phyloP scores from a whole-genome alignment of 2,888 invertebrate genomes.

The Acheta domesticus region DNA sequence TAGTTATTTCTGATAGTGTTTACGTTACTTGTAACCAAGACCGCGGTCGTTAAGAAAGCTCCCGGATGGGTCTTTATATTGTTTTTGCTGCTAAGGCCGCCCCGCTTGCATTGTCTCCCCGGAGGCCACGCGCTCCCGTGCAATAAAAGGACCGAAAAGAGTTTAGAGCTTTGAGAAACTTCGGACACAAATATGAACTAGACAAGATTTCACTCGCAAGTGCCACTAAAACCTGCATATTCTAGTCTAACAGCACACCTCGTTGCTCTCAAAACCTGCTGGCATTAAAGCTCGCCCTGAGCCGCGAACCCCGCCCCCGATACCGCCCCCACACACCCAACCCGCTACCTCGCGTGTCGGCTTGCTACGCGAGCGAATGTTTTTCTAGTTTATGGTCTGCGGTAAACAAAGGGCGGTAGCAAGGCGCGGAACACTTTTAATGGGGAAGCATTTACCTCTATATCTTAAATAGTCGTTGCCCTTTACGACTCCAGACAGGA shows the following conservation, averaged over 20 bases:
- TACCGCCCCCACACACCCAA: too few species aligned
- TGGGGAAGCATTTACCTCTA: neutral
- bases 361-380: neutral
- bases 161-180: neutral
- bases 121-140: neutral
- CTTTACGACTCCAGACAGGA: conserved; percentile 6
- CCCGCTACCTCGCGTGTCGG: neutral
- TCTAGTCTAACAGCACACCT: neutral
- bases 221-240: neutral
- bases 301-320: too few species aligned
- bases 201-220: conserved; percentile 11
- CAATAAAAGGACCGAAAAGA: neutral
- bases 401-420: neutral
- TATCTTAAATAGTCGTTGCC: conserved; percentile 18
- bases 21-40: neutral
- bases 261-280: neutral
- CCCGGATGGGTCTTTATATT: neutral
- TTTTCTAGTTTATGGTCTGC: neutral
- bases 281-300: neutral
- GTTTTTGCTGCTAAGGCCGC: neutral
- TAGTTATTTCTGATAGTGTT: conserved; percentile 18
- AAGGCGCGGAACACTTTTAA: neutral
- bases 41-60: neutral
- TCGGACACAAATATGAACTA: conserved; percentile 1
- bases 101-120: neutral